Conservation (phyloP, 2,888 invertebrate species). For the Pristionchus maxplancki region DNA sequence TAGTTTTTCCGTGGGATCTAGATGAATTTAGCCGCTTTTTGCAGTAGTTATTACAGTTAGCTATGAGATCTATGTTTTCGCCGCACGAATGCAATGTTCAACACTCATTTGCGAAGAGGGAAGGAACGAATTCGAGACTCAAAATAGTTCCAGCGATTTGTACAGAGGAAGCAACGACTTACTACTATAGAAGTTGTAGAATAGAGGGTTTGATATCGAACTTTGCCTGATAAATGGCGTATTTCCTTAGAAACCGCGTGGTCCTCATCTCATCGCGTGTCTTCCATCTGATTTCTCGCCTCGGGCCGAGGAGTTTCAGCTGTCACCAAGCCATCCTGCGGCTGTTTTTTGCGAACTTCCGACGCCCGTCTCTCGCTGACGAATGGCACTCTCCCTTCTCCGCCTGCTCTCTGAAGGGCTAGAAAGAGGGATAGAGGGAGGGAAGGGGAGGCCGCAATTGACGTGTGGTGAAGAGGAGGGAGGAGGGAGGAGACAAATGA, state of each 20-base stretch:
- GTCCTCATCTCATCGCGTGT: neutral
- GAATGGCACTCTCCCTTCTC: neutral
- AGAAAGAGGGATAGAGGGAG: neutral
- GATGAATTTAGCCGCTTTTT: neutral
- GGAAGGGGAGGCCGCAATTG: neutral
- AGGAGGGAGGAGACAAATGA: neutral
- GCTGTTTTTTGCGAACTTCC: conserved; percentile 31
- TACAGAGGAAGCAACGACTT: no score
- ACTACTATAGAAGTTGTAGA: no score
- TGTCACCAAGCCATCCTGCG: neutral
- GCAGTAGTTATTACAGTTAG: neutral
- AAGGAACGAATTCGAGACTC: neutral
- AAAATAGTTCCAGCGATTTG: no score
- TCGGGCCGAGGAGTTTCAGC: neutral
- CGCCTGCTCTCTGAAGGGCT: neutral
- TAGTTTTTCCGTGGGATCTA: neutral
- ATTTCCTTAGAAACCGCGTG: neutral
- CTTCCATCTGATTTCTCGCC: conserved; percentile 27
- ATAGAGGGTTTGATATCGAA: no score
- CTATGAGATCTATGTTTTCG: neutral
- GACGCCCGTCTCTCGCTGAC: neutral
- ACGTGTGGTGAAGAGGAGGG: neutral
- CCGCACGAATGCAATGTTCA: neutral
- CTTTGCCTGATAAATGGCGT: no score
- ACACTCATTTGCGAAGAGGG: neutral